Conservation (phyloP, 2,797 vertebrate genomes). For the Cephalopachus bancanus region DNA sequence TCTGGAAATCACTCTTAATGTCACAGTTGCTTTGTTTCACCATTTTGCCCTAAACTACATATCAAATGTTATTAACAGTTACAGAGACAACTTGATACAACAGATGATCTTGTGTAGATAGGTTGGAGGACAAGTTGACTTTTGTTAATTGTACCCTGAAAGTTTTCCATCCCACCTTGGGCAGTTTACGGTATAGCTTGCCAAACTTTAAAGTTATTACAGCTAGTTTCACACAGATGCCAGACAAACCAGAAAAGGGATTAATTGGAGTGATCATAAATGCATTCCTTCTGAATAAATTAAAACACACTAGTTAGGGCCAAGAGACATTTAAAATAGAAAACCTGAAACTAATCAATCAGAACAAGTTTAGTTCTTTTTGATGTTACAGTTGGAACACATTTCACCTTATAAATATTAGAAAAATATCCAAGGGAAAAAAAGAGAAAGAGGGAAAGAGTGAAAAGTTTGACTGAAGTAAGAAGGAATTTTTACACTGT, state of each 20-base stretch:
- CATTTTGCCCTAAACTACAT: conserved; percentile 70
- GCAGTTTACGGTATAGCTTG: conserved; percentile 82
- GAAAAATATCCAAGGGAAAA: conserved; percentile 78
- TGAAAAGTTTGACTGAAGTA: conserved; percentile 65
- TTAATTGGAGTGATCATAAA: conserved; percentile 88
- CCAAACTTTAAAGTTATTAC: conserved; percentile 85
- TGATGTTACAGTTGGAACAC: conserved; percentile 80
- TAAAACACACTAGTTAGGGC: conserved; percentile 64
- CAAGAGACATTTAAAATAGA: conserved; percentile 86
- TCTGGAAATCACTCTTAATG: conserved; percentile 66
- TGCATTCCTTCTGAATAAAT: conserved; percentile 79
- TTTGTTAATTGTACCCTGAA: conserved; percentile 84
- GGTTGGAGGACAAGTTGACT: conserved; percentile 78
- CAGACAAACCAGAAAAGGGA: conserved; percentile 88
- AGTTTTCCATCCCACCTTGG: conserved; percentile 85
- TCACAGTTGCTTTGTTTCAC: conserved; percentile 70
- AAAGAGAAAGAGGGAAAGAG: background rate
- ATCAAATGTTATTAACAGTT: conserved; percentile 76
- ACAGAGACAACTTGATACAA: conserved; percentile 74
- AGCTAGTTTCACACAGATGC: conserved; percentile 84
- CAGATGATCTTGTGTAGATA: conserved; percentile 77
- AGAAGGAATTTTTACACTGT: conserved; percentile 75
- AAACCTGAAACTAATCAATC: conserved; percentile 85
- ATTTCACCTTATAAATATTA: conserved; percentile 86
- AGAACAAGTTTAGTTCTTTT: conserved; percentile 84